Conservation (phyloP, 2,888 invertebrate species). For the Euplexia lucipara region DNA sequence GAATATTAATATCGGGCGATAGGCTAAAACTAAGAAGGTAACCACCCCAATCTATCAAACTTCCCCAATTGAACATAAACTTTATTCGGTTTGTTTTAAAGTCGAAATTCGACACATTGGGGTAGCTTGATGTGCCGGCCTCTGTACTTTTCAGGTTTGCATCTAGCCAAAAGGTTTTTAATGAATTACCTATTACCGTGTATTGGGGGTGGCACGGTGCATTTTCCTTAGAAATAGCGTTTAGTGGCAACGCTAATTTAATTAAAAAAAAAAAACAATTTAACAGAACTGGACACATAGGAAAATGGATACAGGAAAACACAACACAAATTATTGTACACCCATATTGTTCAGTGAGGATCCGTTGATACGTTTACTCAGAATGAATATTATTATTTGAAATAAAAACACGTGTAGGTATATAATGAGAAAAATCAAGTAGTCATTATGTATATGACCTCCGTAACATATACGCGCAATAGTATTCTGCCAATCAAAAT, state of each 20-base stretch:
- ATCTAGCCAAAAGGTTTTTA: too few species aligned
- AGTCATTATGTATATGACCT: conserved; percentile 44
- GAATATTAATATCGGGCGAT: too few species aligned
- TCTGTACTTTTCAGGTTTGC: too few species aligned
- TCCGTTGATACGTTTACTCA: conserved; percentile 14
- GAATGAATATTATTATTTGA: conserved; percentile 26
- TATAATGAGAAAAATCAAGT: conserved; percentile 24
- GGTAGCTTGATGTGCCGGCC: too few species aligned
- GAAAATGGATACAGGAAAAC: conserved; percentile 29
- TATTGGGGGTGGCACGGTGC: neutral
- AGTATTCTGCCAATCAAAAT: conserved; percentile 42
- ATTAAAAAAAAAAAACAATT: neutral
- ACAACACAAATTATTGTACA: conserved; percentile 18
- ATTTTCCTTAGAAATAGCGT: neutral
- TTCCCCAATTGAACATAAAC: too few species aligned
- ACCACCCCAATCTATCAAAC: too few species aligned
- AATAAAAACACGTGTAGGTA: conserved; percentile 29
- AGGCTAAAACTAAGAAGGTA: too few species aligned
- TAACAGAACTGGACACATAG: conserved; percentile 5
- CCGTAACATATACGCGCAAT: conserved; percentile 35
- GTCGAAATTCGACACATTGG: too few species aligned
- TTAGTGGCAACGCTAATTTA: neutral
- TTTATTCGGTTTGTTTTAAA: too few species aligned
- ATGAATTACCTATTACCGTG: too few species aligned
- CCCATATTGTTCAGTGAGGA: conserved; percentile 18